phyloP scores from a whole-genome alignment of 2,888 invertebrate species.

The Caenorhabditis uteleia region DNA sequence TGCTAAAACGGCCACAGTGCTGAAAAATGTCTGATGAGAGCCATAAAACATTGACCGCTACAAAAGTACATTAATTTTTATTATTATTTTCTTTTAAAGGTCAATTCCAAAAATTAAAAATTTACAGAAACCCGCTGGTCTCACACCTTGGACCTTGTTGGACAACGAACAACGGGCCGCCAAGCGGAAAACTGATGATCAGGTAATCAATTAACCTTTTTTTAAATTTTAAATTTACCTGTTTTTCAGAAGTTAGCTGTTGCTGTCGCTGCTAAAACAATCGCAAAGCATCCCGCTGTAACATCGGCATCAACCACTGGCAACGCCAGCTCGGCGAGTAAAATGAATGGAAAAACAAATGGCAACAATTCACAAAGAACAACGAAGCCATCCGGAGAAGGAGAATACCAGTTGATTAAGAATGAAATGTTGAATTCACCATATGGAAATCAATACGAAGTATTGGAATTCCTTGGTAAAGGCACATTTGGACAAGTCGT shows the following conservation, averaged over 20 bases:
- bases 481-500: conserved; percentile 99
- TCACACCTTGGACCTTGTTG: too few species aligned
- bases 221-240: neutral
- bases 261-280: conserved; percentile 10
- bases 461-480: conserved; percentile 90
- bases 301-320: conserved; percentile 5
- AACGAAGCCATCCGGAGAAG: conserved; percentile 59
- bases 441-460: conserved; percentile 68
- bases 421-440: conserved; percentile 68
- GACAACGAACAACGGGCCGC: conserved; percentile 38
- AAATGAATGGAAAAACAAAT: too few species aligned
- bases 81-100: too few species aligned
- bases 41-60: too few species aligned
- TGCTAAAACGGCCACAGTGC: too few species aligned
- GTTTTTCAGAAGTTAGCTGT: conserved; percentile 5
- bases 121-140: neutral
- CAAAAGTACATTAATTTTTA: too few species aligned
- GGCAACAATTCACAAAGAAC: conserved; percentile 40
- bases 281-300: conserved; percentile 1
- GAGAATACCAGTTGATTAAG: conserved; percentile 69
- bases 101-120: too few species aligned
- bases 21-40: too few species aligned
- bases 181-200: conserved; percentile 51
- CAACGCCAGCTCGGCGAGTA: too few species aligned
- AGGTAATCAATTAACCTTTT: conserved; percentile 5